Evolutionary conservation across 2,113 vertebrate species (phyloP), one percentile per base, ranked within the genome.

Genomic region (Mastomys coucha): DNA sequence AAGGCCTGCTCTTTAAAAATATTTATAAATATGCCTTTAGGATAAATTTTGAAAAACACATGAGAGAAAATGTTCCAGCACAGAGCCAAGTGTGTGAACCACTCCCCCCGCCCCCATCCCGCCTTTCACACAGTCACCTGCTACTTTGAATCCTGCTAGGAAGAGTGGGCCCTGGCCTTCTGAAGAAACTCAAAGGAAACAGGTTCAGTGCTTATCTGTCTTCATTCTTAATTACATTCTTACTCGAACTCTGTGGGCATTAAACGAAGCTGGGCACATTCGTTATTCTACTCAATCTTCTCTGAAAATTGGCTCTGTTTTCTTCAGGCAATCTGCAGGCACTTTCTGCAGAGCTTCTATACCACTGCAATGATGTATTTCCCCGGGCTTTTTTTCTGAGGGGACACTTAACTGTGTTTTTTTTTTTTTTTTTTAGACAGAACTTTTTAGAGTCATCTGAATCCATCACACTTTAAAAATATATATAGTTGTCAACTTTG

Each of bases 281-380:
- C 96, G 56, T 42, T 96, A 93, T 89, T 90, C 73, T 96, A 9
- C 81, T 96, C 90, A 94, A 82, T 97, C 89, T 97, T 94, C 75
- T 96, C 91, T 72, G 96, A 97, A 98, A 97, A 97, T 97, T 93
- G 49, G 24, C 93, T 98, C 81, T 93, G 77, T 97, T 98, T 97
- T 98, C 94, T 95, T 65, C 94, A 89, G 80, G 96, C 92, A 42
- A 91, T n/a, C 51, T 78, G 89, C 16, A 1, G 2, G 91, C 36
- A 81, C 56, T 72, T 96, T 96, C 73, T 81, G 60, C 88, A 86
- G 91, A 10, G 53, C 87, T 97, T 96, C 80, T 45, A 89, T 89
- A 80, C 42, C 60, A 77, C 75, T 96, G 72, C 92, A 80, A 85
- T 89, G 95, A 94, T 95, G 20, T 91, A 58, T 95, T 97, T 98